Evolutionary conservation across 2,888 invertebrate species (phyloP).

Genomic region (Tachina fera): DNA sequence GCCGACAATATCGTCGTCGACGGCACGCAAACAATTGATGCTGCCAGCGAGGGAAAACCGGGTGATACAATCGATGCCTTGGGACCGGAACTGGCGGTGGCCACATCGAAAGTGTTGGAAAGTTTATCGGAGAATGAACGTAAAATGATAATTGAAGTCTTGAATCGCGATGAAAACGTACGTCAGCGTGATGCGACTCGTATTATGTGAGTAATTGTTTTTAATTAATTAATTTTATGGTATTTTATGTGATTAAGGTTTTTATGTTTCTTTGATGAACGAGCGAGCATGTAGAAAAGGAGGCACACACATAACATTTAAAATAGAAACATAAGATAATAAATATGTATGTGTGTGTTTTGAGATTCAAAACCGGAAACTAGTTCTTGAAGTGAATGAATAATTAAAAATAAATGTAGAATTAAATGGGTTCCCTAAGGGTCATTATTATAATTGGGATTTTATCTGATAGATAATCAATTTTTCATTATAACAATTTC

Average conservation of each 20-base stretch:
- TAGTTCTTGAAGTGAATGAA: neutral
- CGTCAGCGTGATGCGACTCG: constrained; percentile 84
- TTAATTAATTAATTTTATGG: neutral
- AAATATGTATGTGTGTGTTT: neutral
- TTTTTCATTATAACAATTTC: no score
- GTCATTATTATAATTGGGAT: no score
- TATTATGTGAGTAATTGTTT: constrained; percentile 83
- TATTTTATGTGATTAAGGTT: neutral
- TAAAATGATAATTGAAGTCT: constrained; percentile 84
- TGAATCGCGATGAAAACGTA: constrained; percentile 84
- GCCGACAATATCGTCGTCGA: constrained; percentile 60
- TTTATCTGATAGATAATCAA: no score
- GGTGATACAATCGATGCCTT: constrained; percentile 79
- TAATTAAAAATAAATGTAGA: neutral
- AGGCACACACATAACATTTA: neutral
- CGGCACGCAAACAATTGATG: constrained; percentile 71
- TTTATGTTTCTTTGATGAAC: neutral
- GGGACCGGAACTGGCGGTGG: constrained; percentile 80
- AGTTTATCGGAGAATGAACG: constrained; percentile 83
- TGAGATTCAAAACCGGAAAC: neutral
- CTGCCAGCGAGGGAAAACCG: constrained; percentile 76
- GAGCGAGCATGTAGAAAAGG: neutral
- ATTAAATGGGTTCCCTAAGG: no score
- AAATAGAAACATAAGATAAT: no score
- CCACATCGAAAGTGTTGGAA: constrained; percentile 81